Evolutionary conservation across 2,888 invertebrate genomes (phyloP).

Genomic region (Ennomos erosarius): DNA sequence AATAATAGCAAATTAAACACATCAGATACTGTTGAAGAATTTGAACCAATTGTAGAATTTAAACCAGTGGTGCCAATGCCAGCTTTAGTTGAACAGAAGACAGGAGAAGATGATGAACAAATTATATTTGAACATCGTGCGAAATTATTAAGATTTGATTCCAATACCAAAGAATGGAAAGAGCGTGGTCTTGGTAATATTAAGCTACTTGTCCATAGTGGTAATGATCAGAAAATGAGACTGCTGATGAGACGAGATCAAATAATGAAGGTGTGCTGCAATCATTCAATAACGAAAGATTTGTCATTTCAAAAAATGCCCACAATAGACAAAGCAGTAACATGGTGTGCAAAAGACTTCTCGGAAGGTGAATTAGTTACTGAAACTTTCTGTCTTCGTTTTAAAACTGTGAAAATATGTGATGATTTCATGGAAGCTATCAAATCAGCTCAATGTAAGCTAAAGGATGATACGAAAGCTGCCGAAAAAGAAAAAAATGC

Average conservation of each 20-base stretch:
- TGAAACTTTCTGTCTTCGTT: conserved; percentile 91
- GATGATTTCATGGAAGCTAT: conserved; percentile 85
- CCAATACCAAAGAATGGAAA: conserved; percentile 90
- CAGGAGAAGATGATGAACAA: conserved; percentile 90
- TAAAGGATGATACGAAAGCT: conserved; percentile 72
- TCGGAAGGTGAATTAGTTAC: conserved; percentile 89
- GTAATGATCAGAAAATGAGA: conserved; percentile 86
- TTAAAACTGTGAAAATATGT: conserved; percentile 89
- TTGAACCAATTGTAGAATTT: conserved; percentile 89
- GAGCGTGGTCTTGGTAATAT: conserved; percentile 92
- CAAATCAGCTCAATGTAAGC: conserved; percentile 78
- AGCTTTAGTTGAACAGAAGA: conserved; percentile 88
- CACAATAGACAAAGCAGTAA: conserved; percentile 82
- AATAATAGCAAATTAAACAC: conserved; percentile 57
- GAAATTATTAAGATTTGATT: conserved; percentile 88
- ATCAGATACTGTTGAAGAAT: conserved; percentile 88
- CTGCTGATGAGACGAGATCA: conserved; percentile 93
- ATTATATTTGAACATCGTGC: conserved; percentile 89
- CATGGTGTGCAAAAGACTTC: conserved; percentile 90
- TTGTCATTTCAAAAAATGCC: conserved; percentile 83
- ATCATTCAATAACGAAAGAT: conserved; percentile 86
- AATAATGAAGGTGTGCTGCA: conserved; percentile 87
- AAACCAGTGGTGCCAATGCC: conserved; percentile 90
- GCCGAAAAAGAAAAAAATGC: conserved; percentile 73
- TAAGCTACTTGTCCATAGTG: conserved; percentile 86